Base-by-base conservation (phyloP, 2,113 vertebrate species). In the Nycticebus coucang region DNA sequence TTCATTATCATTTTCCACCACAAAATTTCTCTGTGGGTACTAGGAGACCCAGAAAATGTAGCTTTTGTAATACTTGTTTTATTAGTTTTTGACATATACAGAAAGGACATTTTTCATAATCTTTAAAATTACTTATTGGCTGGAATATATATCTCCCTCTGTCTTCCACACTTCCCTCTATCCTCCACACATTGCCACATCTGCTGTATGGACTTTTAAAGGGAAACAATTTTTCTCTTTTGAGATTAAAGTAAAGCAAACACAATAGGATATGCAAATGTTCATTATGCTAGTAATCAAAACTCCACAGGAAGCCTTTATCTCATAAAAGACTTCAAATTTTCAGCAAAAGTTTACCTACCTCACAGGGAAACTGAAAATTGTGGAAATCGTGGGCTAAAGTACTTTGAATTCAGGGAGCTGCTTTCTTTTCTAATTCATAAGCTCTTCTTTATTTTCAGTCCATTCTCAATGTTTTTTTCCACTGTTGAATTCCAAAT, bases 171-270 rank as follows among this genome's bases (percentile, higher is more conserved):
- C 7, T 6, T 89, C 45, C 45, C 45, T 50, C n/a, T 1, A 13
- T 13, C 15, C 21, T 3, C 19, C 66, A 37, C 21, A 84, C 7
- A 6, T 89, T 59, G 14, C n/a, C 18, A 91, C 28, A 62, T 35
- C 55, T 59, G 60, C 33, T 80, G 11, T 37, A 80, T 4, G 10
- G 82, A 64, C 4, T 13, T 81, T 92, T 74, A 60, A 35, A 41
- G 8, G 13, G 7, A 41, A 81, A 53, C 3, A 66, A 0, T 53
- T 69, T 79, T 92, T 53, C 18, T 78, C 14, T 84, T 87, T 83
- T 82, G 64, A n/a, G 8, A 66, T 68, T 94, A 75, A 89, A 84
- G 15, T 79, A 90, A 50, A 86, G 12, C 28, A 82, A 77, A 37
- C 35, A 78, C 1, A 41, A 18, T 11, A 60, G 26, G 68, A 83